Evolutionary conservation across 1,140 invertebrate genomes (phyloP).

Genomic region (Caenorhabditis briggsae): DNA sequence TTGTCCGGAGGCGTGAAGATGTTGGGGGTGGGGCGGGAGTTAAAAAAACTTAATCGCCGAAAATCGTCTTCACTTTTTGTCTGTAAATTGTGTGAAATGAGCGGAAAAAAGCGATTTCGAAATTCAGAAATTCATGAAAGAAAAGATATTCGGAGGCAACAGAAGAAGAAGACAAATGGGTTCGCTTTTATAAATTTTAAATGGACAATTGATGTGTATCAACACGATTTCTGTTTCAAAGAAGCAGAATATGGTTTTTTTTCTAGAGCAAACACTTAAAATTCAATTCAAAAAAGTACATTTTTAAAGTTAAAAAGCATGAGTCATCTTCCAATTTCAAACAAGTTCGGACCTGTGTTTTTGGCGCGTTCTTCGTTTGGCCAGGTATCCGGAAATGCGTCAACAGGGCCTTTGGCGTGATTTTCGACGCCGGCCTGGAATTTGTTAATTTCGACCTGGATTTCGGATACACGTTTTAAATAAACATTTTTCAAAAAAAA

Average conservation of each 20-base stretch:
- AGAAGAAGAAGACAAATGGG: slow-evolving; percentile 8
- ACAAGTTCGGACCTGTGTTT: slow-evolving; percentile 42
- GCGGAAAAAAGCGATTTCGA: neutral
- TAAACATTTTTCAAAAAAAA: neutral
- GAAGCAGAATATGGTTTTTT: neutral
- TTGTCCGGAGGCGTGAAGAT: slow-evolving; percentile 35
- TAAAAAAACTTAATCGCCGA: slow-evolving; percentile 42
- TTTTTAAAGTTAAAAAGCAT: neutral
- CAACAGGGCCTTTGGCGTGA: neutral
- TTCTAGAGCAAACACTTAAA: neutral
- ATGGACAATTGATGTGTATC: slow-evolving; percentile 36
- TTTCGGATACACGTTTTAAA: no score
- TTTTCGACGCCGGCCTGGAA: neutral
- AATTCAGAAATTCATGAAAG: slow-evolving; percentile 21
- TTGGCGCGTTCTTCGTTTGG: slow-evolving; percentile 39
- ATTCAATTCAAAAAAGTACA: neutral
- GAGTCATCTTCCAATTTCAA: neutral
- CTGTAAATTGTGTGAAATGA: slow-evolving; percentile 22
- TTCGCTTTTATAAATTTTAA: slow-evolving; percentile 27
- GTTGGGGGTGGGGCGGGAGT: slow-evolving; percentile 1
- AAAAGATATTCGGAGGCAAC: neutral
- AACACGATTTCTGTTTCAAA: neutral
- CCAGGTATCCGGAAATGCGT: neutral
- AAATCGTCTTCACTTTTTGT: slow-evolving; percentile 25
- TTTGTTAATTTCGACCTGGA: neutral